Percentiles rank a stretch among this genome's conserved stretches.
Conservation (phyloP, 2,888 invertebrate genomes). For the Sylvicola fuscatus region DNA sequence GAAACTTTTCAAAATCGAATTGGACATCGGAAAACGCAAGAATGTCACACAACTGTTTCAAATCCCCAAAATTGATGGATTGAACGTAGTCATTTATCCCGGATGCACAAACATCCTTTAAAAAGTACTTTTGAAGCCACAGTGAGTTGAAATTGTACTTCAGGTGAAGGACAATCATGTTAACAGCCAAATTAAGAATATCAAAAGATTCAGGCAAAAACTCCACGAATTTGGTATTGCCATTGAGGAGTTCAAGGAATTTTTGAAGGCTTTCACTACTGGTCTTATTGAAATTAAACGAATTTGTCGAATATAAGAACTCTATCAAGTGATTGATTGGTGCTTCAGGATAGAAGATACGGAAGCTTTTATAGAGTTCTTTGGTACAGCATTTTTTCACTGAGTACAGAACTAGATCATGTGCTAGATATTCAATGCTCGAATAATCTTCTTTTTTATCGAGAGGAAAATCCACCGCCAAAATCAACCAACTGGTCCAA, state of each 20-base stretch:
- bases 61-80: slow-evolving; percentile 25
- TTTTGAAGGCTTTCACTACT: no score
- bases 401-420: slow-evolving; percentile 15
- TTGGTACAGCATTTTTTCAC: slow-evolving; percentile 33
- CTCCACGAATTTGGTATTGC: slow-evolving; percentile 20
- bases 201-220: slow-evolving; percentile 24
- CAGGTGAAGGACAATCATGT: slow-evolving; percentile 37
- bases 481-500: slow-evolving; percentile 20
- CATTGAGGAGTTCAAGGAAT: slow-evolving; percentile 8
- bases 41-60: slow-evolving; percentile 32
- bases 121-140: slow-evolving; percentile 38
- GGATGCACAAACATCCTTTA: slow-evolving; percentile 33
- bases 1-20: slow-evolving; percentile 26
- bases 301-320: slow-evolving; percentile 32
- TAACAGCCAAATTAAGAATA: slow-evolving; percentile 31
- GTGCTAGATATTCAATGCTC: slow-evolving; percentile 11
- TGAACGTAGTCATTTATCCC: slow-evolving; percentile 33
- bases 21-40: slow-evolving; percentile 32
- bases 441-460: not conserved
- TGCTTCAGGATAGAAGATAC: slow-evolving; percentile 48
- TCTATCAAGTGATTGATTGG: slow-evolving; percentile 36
- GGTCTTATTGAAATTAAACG: no score
- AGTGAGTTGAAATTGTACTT: slow-evolving; percentile 39
- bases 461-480: not conserved
- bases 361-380: slow-evolving; percentile 41